Evolutionary conservation across 2,888 invertebrate species (phyloP).

Genomic region (Xestia xanthographa): DNA sequence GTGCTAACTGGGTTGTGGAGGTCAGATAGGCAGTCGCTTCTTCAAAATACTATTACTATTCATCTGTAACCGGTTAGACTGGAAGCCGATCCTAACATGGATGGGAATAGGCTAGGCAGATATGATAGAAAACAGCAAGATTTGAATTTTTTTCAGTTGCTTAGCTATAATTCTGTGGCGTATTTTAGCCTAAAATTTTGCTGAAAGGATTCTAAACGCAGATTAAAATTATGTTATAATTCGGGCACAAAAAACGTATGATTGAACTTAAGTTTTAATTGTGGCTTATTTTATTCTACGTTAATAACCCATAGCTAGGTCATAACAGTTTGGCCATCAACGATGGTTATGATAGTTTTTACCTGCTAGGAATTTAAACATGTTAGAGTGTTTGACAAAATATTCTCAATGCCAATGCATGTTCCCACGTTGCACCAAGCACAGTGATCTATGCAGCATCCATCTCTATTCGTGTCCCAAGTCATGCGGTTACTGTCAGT

Average conservation of each 20-base stretch:
- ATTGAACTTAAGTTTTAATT: background rate
- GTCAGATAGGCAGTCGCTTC: too few relatives aligned
- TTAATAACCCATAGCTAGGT: background rate
- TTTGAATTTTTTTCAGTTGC: background rate
- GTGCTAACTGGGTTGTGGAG: too few relatives aligned
- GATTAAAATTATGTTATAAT: background rate
- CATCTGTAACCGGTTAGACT: too few relatives aligned
- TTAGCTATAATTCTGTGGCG: background rate
- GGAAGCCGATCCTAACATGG: too few relatives aligned
- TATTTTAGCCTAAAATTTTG: background rate
- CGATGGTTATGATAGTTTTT: background rate
- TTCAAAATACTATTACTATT: too few relatives aligned
- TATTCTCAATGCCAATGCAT: background rate
- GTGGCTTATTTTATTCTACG: background rate
- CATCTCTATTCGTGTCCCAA: slow-evolving; percentile 28
- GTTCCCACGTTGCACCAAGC: slow-evolving; percentile 44
- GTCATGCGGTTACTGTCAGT: slow-evolving; percentile 60
- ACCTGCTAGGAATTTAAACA: background rate
- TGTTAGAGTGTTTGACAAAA: background rate
- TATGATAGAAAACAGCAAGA: background rate
- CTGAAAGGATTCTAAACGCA: background rate
- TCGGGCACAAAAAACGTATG: background rate
- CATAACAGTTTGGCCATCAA: too few relatives aligned
- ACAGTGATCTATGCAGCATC: slow-evolving; percentile 35
- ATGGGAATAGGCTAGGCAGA: too few relatives aligned